These are phyloP conservation scores for Aleiodes leptofemur DNA, from an alignment of 2,888 invertebrate species.

Conservation along the genomic window DNA sequence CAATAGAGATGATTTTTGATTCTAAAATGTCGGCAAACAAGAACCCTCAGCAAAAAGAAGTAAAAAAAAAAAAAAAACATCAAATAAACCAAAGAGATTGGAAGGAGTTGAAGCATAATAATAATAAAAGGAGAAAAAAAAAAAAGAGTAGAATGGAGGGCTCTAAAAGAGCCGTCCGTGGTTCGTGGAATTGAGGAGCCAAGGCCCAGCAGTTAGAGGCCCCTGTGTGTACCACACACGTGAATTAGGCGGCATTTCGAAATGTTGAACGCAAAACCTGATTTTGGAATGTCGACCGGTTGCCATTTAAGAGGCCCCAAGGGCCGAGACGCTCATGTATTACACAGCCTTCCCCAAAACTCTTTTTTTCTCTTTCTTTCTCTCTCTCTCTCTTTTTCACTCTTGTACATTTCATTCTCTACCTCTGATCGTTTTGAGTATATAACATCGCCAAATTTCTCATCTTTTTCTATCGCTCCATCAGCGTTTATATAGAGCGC, in stretches of 20 bases:
- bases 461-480: slow-evolving; percentile 42
- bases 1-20: slow-evolving; percentile 19
- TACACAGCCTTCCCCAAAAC: slow-evolving; percentile 18
- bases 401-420: slow-evolving; percentile 18
- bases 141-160: slow-evolving; percentile 19
- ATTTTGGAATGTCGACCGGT: slow-evolving; percentile 63
- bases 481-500: slow-evolving; percentile 16
- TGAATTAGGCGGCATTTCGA: slow-evolving; percentile 59
- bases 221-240: slow-evolving; percentile 46
- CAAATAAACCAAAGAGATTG: slow-evolving; percentile 35
- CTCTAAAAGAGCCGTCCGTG: slow-evolving; percentile 40
- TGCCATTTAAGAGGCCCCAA: slow-evolving; percentile 45
- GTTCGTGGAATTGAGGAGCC: slow-evolving; percentile 55
- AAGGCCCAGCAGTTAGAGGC: slow-evolving; percentile 50
- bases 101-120: too few species aligned
- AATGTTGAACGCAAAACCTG: slow-evolving; percentile 66
- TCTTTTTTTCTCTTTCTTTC: slow-evolving; percentile 39
- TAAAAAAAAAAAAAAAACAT: slow-evolving; percentile 29
- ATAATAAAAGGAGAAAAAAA: slow-evolving; percentile 26
- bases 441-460: slow-evolving; percentile 47
- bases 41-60: background rate
- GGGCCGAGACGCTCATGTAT: slow-evolving; percentile 36
- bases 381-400: slow-evolving; percentile 24
- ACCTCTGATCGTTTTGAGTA: slow-evolving; percentile 31
- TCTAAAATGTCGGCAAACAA: slow-evolving; percentile 25